Percentiles rank a stretch among this genome's conserved stretches.
These are phyloP conservation scores for Phocides pigmalion DNA, from an alignment of 1,140 invertebrate species.

Conservation along the genomic window DNA sequence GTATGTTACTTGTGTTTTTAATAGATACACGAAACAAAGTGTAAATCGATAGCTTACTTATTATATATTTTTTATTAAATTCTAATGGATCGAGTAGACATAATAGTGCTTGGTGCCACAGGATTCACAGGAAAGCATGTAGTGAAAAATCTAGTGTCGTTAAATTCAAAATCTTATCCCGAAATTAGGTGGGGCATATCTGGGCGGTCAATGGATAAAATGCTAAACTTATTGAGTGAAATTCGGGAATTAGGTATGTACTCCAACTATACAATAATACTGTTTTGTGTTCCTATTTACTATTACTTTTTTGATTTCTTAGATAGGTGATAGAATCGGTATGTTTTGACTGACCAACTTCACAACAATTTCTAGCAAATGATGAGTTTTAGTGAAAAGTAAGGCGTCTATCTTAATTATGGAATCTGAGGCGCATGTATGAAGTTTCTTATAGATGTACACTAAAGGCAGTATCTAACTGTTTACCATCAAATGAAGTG, in stretches of 20 bases:
- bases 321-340: no score
- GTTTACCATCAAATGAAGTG: no score
- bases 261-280: no score
- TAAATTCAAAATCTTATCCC: constrained; percentile 41
- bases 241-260: constrained; percentile 80
- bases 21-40: neutral
- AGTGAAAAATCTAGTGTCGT: constrained; percentile 50
- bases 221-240: constrained; percentile 87
- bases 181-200: constrained; percentile 56
- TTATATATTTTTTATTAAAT: neutral
- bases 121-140: constrained; percentile 59
- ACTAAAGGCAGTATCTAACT: no score
- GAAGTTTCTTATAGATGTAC: no score
- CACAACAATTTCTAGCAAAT: no score
- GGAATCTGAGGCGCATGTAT: no score
- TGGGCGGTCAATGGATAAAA: constrained; percentile 84
- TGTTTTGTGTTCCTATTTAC: no score
- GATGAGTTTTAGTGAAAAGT: no score
- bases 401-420: no score
- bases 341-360: no score
- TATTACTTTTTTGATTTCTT: no score
- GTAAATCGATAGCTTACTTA: neutral
- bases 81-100: constrained; percentile 42
- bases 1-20: neutral
- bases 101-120: constrained; percentile 59